A percentile compares a stretch with the other conserved stretches of the same genome.
These are phyloP conservation scores for Acinonyx jubatus DNA, from an alignment of 2,113 vertebrate genomes.

Conservation along the genomic window DNA sequence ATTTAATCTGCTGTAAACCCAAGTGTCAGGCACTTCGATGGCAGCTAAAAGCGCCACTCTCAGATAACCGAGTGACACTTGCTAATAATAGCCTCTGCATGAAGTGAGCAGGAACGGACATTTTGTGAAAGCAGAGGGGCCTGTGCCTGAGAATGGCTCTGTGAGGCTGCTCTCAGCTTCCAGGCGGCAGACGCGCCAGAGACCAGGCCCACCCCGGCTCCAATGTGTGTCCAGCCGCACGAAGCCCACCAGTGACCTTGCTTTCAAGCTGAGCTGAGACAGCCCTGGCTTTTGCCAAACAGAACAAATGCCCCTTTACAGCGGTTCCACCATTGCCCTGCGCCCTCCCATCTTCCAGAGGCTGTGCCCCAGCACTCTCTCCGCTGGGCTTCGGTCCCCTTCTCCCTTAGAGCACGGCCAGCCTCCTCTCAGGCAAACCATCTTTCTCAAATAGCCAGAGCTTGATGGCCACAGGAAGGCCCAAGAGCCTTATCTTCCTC, in stretches of 20 bases:
- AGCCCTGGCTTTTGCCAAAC: conserved; percentile 74
- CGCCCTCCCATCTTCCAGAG: conserved; percentile 68
- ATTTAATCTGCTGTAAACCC: conserved; percentile 94
- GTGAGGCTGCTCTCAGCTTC: conserved; percentile 79
- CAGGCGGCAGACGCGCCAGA: conserved; percentile 55
- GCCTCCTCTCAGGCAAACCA: not conserved
- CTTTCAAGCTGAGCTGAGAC: conserved; percentile 60
- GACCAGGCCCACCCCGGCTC: conserved; percentile 79
- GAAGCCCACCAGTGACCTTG: conserved; percentile 82
- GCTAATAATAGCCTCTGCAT: conserved; percentile 91
- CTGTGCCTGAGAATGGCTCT: conserved; percentile 82
- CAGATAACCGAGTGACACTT: conserved; percentile 90
- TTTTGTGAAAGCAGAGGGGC: conserved; percentile 91
- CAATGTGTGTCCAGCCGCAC: conserved; percentile 82
- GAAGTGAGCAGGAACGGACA: conserved; percentile 84
- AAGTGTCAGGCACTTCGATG: conserved; percentile 92
- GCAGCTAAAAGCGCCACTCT: conserved; percentile 93
- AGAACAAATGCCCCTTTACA: conserved; percentile 74
- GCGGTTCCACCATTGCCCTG: conserved; percentile 55
- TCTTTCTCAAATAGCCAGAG: not conserved
- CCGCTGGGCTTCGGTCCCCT: not conserved
- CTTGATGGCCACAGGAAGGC: not conserved
- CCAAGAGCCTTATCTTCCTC: not conserved
- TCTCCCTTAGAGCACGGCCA: not conserved
- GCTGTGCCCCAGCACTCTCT: conserved; percentile 37